Base-by-base conservation (phyloP, 2,797 vertebrate genomes). In the Sebastes hubbsi region DNA sequence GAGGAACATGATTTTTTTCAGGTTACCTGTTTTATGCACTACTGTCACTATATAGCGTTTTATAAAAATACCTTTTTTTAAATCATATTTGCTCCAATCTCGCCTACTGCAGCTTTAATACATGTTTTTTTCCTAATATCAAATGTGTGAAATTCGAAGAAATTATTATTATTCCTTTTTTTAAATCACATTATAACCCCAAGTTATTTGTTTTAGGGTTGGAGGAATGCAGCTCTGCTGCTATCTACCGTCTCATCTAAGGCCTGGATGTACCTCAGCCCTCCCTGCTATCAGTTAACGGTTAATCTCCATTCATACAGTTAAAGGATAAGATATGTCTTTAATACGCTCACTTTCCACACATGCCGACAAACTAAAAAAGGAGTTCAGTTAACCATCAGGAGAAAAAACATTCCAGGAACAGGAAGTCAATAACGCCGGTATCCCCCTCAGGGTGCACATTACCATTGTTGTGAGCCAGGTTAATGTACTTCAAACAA, bases 401-500 rank as follows among this genome's bases (percentile, higher is more conserved):
- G 90, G 89, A 94, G 84, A 92, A 92, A 94, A 94, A 93, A 93
- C 91, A 93, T 92, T 88, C 88, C 83, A 83, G 88, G 85, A 91
- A 91, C 88, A 93, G 92, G 90, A 93, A 95, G 94, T 95, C 95
- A 95, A 95, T 95, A 95, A 95, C 81, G 65, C 87, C 85, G 78
- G 68, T 77, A 87, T 87, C 86, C 91, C 93, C 93, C 93, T 94
- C 88, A 91, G 94, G 95, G 92, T 93, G 89, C 85, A 89, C 89
- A 92, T 93, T 91, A 92, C 85, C 87, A 93, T 94, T 94, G 94
- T 95, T 95, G 95, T 93, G 92, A 92, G 89, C 90, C 93, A 95
- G 94, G 94, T 95, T 96, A 95, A 95, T 95, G 92, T 92, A 93
- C 94, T 95, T 94, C 92, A 95, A 95, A 94, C 93, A 91, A 91